Evolutionary conservation across 2,797 vertebrate species (phyloP).

Genomic region (Sparidentex hasta): DNA sequence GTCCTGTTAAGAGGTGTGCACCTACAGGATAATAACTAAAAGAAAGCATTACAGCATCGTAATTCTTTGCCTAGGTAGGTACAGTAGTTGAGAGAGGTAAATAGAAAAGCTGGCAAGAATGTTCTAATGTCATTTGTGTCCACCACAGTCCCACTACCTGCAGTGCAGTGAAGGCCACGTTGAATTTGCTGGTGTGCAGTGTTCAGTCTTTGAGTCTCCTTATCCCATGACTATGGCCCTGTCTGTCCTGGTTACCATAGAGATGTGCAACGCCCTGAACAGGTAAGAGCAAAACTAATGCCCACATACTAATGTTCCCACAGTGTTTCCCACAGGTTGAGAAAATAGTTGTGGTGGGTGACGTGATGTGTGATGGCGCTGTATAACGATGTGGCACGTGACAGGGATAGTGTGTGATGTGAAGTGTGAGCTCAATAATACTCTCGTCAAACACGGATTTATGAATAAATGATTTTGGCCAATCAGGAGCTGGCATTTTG

Average conservation of each 20-base stretch:
- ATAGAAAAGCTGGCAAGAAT: neutral
- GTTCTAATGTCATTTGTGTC: neutral
- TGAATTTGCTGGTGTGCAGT: slow-evolving; percentile 87
- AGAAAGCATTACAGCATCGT: neutral
- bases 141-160: slow-evolving; percentile 84
- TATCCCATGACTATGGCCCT: slow-evolving; percentile 89
- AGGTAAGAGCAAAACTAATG: slow-evolving; percentile 71
- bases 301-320: neutral
- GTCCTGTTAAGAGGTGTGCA: neutral
- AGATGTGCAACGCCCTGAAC: slow-evolving; percentile 90
- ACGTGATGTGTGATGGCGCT: too few species aligned
- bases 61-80: neutral
- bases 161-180: slow-evolving; percentile 85
- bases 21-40: slow-evolving; percentile 1
- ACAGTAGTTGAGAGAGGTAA: neutral
- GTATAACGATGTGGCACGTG: too few species aligned
- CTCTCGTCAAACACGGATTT: too few species aligned
- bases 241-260: slow-evolving; percentile 88
- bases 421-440: too few species aligned
- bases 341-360: too few species aligned
- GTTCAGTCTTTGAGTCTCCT: slow-evolving; percentile 88
- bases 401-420: too few species aligned
- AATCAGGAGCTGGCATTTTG: too few species aligned
- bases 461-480: too few species aligned
- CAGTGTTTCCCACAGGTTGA: too few species aligned